A percentile compares a stretch with the other conserved stretches of the same genome.
Conservation (phyloP, 2,797 vertebrate species). For the Oophaga sylvatica region DNA sequence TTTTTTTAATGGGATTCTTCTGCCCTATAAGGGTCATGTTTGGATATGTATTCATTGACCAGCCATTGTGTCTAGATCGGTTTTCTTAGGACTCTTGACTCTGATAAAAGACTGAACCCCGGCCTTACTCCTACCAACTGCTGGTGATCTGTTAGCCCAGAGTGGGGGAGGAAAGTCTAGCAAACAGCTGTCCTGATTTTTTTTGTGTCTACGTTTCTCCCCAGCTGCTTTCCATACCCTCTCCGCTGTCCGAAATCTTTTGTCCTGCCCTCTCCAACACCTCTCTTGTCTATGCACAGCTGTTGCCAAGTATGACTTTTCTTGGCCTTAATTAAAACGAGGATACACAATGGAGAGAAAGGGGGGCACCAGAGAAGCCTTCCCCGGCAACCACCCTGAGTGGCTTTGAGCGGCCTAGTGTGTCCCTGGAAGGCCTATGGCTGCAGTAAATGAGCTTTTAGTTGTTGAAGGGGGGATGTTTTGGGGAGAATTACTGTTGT, state of each 20-base stretch:
- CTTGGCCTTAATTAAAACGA: slow-evolving; percentile 64
- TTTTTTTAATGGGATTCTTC: not conserved
- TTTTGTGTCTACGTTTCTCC: slow-evolving; percentile 43
- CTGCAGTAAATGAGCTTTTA: slow-evolving; percentile 65
- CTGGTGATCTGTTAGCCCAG: slow-evolving; percentile 16
- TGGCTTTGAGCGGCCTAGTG: slow-evolving; percentile 47
- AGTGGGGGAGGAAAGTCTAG: not conserved
- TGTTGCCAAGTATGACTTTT: slow-evolving; percentile 73
- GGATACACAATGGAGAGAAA: slow-evolving; percentile 53
- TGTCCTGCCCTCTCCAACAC: slow-evolving; percentile 59
- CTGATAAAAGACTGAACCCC: slow-evolving; percentile 3
- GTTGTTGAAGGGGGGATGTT: slow-evolving; percentile 55
- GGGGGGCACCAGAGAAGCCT: slow-evolving; percentile 53
- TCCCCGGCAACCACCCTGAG: slow-evolving; percentile 49
- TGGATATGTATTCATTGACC: no score
- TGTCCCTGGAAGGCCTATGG: slow-evolving; percentile 60
- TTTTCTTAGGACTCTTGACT: not conserved
- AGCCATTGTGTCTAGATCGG: not conserved
- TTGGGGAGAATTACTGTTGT: slow-evolving; percentile 51
- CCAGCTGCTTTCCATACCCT: slow-evolving; percentile 53
- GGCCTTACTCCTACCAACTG: slow-evolving; percentile 31
- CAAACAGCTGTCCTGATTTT: slow-evolving; percentile 63
- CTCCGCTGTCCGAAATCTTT: slow-evolving; percentile 67
- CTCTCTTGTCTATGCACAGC: slow-evolving; percentile 69
- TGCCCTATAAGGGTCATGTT: not conserved